A percentile compares a stretch with the other conserved stretches of the same genome.
phyloP scores from a whole-genome alignment of 1,140 invertebrate genomes.

The Musca domestica region DNA sequence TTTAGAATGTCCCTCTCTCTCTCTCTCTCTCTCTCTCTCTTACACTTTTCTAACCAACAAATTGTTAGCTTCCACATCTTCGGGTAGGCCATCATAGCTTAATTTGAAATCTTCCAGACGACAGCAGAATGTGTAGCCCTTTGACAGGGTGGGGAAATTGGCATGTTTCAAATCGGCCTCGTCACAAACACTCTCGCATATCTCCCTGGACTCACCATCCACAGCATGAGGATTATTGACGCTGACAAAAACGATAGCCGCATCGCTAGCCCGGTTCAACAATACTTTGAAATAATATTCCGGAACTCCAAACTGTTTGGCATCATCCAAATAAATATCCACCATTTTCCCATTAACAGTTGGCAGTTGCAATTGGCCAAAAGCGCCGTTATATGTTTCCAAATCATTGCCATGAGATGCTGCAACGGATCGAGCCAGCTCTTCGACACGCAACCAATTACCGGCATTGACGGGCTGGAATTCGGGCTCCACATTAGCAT shows the following conservation, averaged over 20 bases:
- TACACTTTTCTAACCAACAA: background rate
- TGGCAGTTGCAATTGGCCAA: conserved; percentile 46
- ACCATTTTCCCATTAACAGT: conserved; percentile 31
- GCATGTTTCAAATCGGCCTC: conserved; percentile 35
- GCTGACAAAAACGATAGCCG: conserved; percentile 55
- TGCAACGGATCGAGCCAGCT: conserved; percentile 43
- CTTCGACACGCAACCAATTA: conserved; percentile 58
- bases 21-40: too few relatives aligned
- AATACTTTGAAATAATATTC: conserved; percentile 57
- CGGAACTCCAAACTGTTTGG: conserved; percentile 51
- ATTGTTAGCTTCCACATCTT: background rate
- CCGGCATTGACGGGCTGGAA: conserved; percentile 58
- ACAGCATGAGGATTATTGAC: conserved; percentile 56
- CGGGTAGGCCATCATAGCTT: background rate
- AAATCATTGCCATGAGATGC: conserved; percentile 33
- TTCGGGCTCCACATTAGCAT: conserved; percentile 58
- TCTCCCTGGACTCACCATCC: conserved; percentile 23
- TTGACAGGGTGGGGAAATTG: conserved; percentile 36
- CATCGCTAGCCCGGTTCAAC: conserved; percentile 34
- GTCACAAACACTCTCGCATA: conserved; percentile 52
- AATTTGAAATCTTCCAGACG: conserved; percentile 20
- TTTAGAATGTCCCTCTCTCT: too few relatives aligned
- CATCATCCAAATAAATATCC: conserved; percentile 49
- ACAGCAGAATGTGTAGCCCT: conserved; percentile 55
- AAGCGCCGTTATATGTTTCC: conserved; percentile 53